phyloP scores from a whole-genome alignment of 2,797 vertebrate genomes.

The Phalanger gymnotis region DNA sequence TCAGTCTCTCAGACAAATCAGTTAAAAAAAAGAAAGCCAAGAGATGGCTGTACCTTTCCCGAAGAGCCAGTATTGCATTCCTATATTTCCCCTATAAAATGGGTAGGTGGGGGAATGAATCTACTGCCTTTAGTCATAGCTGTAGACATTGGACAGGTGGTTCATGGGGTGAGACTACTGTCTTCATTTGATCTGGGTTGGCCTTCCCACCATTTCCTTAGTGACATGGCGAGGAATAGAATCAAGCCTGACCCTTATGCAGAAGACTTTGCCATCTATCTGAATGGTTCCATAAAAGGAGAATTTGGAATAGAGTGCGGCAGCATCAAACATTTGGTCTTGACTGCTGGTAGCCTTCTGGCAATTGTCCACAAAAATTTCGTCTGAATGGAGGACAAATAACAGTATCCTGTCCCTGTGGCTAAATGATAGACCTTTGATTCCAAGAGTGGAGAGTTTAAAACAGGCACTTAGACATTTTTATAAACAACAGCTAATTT shows the following conservation, averaged over 20 bases:
- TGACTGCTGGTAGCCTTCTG: background rate
- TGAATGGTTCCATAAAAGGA: background rate
- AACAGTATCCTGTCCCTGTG: background rate
- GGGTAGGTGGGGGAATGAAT: no score
- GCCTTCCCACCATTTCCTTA: no score
- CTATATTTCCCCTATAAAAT: no score
- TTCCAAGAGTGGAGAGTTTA: background rate
- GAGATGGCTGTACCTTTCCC: no score
- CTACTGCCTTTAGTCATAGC: no score
- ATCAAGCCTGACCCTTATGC: background rate
- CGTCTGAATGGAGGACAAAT: background rate
- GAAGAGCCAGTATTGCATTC: no score
- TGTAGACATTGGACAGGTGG: no score
- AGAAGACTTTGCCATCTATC: background rate
- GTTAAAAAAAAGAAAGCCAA: no score
- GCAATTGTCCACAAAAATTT: background rate
- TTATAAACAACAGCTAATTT: background rate
- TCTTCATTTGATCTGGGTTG: no score
- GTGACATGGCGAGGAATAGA: no score
- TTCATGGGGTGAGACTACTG: no score
- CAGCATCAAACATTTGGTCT: background rate
- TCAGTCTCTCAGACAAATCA: no score
- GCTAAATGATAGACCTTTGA: background rate
- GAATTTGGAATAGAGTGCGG: background rate
- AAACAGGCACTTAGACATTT: background rate